Percentiles rank a stretch among this genome's conserved stretches.
Evolutionary conservation across 2,797 vertebrate genomes (phyloP).

Genomic region (Protonibea diacanthus): DNA sequence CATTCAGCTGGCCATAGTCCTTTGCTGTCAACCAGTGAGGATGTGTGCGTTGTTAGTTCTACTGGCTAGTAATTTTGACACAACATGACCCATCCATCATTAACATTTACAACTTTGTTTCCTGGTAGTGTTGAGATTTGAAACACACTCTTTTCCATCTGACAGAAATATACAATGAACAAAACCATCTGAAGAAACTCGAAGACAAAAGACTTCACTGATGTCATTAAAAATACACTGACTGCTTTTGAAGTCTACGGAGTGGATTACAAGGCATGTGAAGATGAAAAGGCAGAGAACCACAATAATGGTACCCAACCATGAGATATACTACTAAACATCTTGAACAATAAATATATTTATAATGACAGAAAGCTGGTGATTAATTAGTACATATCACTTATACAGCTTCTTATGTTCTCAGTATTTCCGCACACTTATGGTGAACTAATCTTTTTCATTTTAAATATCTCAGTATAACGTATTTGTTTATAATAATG

Average conservation of each 20-base stretch:
- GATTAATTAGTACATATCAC: background rate
- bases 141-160: background rate
- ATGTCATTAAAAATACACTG: background rate
- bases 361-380: background rate
- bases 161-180: background rate
- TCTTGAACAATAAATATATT: no score
- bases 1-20: background rate
- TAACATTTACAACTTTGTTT: background rate
- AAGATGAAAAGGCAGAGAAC: background rate
- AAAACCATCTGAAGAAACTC: background rate
- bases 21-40: background rate
- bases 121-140: background rate
- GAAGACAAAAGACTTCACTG: background rate
- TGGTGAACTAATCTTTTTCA: no score
- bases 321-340: no score
- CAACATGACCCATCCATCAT: background rate
- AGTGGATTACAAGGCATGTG: background rate
- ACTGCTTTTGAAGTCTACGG: background rate
- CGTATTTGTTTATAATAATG: background rate
- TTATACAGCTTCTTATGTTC: background rate
- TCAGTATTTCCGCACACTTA: background rate
- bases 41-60: background rate
- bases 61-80: background rate
- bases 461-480: background rate
- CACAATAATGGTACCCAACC: no score